A percentile compares a stretch with the other conserved stretches of the same genome.
These are phyloP conservation scores for Blomia tropicalis DNA, from an alignment of 2,888 invertebrate genomes.

Conservation along the genomic window DNA sequence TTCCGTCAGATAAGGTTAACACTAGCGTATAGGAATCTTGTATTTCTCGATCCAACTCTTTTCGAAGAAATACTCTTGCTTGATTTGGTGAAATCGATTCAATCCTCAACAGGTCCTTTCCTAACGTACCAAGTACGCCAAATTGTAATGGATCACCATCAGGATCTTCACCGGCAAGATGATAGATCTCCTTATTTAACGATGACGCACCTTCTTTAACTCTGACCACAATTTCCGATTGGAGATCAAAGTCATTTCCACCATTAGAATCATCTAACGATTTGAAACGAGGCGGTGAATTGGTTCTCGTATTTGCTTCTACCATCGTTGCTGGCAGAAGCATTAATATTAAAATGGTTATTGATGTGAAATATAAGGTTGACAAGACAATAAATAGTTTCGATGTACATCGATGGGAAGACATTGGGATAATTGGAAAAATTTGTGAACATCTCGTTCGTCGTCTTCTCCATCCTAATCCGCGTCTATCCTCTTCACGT, in stretches of 20 bases:
- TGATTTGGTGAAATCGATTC: slow-evolving; percentile 62
- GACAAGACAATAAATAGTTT: background rate
- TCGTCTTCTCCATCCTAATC: background rate
- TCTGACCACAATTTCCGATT: slow-evolving; percentile 62
- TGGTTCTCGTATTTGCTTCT: background rate
- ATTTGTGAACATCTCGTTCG: background rate
- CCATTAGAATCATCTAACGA: slow-evolving; percentile 1
- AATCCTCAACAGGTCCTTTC: slow-evolving; percentile 64
- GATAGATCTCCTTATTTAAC: slow-evolving; percentile 43
- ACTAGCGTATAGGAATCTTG: slow-evolving; percentile 70
- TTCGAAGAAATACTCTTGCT: slow-evolving; percentile 70
- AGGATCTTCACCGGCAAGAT: slow-evolving; percentile 61
- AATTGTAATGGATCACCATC: slow-evolving; percentile 69
- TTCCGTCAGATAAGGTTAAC: slow-evolving; percentile 69
- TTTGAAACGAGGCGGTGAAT: slow-evolving; percentile 21
- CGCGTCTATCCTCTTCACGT: background rate
- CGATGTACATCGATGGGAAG: background rate
- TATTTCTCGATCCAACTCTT: slow-evolving; percentile 78
- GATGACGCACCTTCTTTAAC: slow-evolving; percentile 57
- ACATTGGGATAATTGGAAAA: background rate
- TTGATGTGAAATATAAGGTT: background rate
- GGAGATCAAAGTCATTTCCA: slow-evolving; percentile 12
- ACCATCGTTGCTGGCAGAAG: background rate
- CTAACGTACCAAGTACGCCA: slow-evolving; percentile 55
- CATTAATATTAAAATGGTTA: background rate